Conservation (phyloP, 2,113 vertebrate species). For the Benthochromis sp. region DNA sequence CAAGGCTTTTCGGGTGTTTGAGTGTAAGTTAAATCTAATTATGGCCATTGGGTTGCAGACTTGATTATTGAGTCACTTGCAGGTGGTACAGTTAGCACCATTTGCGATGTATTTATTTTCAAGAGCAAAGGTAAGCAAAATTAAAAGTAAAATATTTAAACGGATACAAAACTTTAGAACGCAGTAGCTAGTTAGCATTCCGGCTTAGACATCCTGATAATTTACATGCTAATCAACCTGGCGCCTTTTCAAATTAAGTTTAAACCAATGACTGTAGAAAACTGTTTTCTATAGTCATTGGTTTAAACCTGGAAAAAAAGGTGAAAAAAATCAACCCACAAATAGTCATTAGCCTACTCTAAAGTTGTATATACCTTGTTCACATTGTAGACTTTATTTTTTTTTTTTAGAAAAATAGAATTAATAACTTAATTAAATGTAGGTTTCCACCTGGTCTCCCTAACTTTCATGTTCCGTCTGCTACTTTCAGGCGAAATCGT, state of each 20-base stretch:
- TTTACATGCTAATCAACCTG: background rate
- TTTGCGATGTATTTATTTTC: background rate
- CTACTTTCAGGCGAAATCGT: background rate
- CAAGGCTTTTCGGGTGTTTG: background rate
- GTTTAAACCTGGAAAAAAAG: background rate
- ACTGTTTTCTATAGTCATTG: background rate
- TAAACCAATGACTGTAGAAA: background rate
- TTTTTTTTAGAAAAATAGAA: background rate
- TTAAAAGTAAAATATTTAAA: background rate
- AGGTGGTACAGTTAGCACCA: background rate
- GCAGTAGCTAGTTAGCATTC: background rate
- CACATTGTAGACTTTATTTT: background rate
- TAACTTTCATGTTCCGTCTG: background rate
- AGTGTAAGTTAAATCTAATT: background rate
- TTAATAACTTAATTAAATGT: background rate
- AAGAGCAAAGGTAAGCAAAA: background rate
- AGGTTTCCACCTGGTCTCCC: no score
- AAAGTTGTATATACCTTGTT: background rate
- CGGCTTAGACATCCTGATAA: background rate
- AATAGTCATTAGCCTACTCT: background rate
- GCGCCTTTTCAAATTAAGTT: background rate
- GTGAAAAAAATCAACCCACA: background rate
- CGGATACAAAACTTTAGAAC: background rate
- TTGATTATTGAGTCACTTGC: background rate
- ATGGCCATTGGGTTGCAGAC: background rate